These are phyloP conservation scores for Pampus argenteus DNA, from an alignment of 2,797 vertebrate species.

Conservation along the genomic window DNA sequence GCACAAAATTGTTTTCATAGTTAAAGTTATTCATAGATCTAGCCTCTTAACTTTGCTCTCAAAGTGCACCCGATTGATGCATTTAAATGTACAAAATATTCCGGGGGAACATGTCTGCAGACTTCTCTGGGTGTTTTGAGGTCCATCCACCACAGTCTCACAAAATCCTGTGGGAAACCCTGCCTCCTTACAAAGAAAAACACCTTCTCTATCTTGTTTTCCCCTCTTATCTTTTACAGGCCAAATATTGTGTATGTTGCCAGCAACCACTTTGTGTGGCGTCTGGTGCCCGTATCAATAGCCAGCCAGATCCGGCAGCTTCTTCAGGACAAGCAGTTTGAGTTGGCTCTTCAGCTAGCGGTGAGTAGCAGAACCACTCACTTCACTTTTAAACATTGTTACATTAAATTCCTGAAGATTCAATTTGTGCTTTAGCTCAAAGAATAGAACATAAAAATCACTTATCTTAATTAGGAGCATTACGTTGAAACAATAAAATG, in stretches of 20 bases:
- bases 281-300: conserved; percentile 96
- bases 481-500: conserved; percentile 6
- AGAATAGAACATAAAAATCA: conserved; percentile 21
- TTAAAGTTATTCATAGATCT: too few relatives aligned
- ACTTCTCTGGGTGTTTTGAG: too few relatives aligned
- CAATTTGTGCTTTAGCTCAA: conserved; percentile 32
- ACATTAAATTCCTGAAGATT: conserved; percentile 49
- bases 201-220: conserved; percentile 12
- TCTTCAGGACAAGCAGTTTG: conserved; percentile 98
- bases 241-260: conserved; percentile 96
- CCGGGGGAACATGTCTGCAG: too few relatives aligned
- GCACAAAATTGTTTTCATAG: too few relatives aligned
- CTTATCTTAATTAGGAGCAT: conserved; percentile 42
- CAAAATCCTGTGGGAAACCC: too few relatives aligned
- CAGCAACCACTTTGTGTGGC: conserved; percentile 99
- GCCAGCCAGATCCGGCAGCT: conserved; percentile 97
- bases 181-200: conserved; percentile 14
- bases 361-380: conserved; percentile 82
- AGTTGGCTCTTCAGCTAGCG: conserved; percentile 95
- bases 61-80: too few relatives aligned
- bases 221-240: conserved; percentile 73
- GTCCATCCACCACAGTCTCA: too few relatives aligned
- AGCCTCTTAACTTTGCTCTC: too few relatives aligned
- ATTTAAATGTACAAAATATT: too few relatives aligned
- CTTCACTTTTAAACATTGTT: conserved; percentile 18